Conservation (phyloP, 2,888 invertebrate species). For the Teinopalpus imperialis region DNA sequence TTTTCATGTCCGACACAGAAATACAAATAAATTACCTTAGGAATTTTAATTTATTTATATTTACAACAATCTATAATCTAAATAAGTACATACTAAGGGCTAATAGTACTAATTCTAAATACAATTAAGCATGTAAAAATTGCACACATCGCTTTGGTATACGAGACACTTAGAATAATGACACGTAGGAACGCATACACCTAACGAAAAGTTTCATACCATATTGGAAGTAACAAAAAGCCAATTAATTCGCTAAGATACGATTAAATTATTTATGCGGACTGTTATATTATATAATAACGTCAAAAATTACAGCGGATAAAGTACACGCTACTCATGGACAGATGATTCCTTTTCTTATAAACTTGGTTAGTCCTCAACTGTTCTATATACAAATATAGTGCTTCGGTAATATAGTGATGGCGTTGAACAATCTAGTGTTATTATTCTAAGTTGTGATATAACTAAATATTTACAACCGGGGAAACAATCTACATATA, state of each 20-base stretch:
- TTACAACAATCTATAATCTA: constrained; percentile 38
- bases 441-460: constrained; percentile 29
- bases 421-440: constrained; percentile 9
- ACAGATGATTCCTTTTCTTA: no score
- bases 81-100: constrained; percentile 55
- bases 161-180: constrained; percentile 43
- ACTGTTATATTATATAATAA: no score
- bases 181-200: constrained; percentile 17
- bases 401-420: no score
- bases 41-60: constrained; percentile 31
- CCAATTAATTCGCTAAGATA: no score
- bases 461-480: constrained; percentile 77
- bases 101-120: constrained; percentile 53
- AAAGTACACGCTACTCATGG: not conserved
- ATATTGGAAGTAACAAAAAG: no score
- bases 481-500: constrained; percentile 17
- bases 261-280: no score
- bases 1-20: constrained; percentile 11
- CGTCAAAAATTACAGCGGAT: no score
- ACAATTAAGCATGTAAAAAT: constrained; percentile 79
- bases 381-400: no score
- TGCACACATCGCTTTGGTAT: constrained; percentile 82
- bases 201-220: not conserved
- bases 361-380: no score
- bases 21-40: constrained; percentile 36